Percentiles rank a stretch among this genome's conserved stretches.
These are phyloP conservation scores for Eulithis prunata DNA, from an alignment of 2,888 invertebrate species.

Conservation along the genomic window DNA sequence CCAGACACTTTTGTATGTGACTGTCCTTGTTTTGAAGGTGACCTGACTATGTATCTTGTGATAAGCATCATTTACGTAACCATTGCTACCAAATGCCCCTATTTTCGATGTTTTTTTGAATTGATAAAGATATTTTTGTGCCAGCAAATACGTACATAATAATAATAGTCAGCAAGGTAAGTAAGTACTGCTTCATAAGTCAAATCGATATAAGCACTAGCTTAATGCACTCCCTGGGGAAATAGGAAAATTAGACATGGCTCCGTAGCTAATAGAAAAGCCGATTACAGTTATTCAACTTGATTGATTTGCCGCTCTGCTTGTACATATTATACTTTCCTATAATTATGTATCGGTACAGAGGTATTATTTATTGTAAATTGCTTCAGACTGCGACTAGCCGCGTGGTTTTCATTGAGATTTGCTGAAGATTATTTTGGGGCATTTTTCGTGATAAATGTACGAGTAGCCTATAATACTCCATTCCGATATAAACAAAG, in stretches of 20 bases:
- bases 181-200: not conserved
- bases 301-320: constrained; percentile 34
- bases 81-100: no score
- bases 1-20: constrained; percentile 22
- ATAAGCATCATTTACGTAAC: no score
- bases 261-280: constrained; percentile 39
- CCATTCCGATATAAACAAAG: no score
- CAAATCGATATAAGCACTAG: constrained; percentile 29
- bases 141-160: no score
- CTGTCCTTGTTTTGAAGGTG: constrained; percentile 12
- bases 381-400: not conserved
- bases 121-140: no score
- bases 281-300: constrained; percentile 42
- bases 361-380: not conserved
- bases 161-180: no score
- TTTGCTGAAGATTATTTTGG: no score
- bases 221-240: constrained; percentile 36
- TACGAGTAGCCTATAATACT: no score
- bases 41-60: not conserved
- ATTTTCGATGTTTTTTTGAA: no score
- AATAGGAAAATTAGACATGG: constrained; percentile 37
- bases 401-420: no score
- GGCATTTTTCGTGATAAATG: no score
- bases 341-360: not conserved
- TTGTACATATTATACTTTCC: not conserved